Evolutionary conservation across 30 jellyfish, hydroid and myxozoan genomes (phyloP).

Genomic region (Clytia hemisphaerica): DNA sequence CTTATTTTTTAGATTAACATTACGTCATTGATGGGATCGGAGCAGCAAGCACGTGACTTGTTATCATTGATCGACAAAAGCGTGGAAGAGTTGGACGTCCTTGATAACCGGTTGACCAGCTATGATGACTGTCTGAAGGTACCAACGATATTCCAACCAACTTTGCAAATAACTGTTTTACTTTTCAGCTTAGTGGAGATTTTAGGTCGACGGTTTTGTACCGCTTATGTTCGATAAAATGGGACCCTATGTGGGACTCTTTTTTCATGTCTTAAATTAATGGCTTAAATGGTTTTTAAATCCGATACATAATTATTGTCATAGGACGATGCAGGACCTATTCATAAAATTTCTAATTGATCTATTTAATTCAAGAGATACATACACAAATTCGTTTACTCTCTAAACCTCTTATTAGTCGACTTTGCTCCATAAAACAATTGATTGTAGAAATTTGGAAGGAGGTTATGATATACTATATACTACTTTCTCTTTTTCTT

Average conservation of each 20-base stretch:
- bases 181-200: too few species aligned
- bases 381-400: too few species aligned
- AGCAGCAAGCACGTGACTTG: constrained; percentile 70
- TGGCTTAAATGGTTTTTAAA: too few species aligned
- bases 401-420: background rate
- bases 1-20: constrained; percentile 51
- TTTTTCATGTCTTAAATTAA: too few species aligned
- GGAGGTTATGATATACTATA: background rate
- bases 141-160: too few species aligned
- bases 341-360: background rate
- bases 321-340: background rate
- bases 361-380: background rate
- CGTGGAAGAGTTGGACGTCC: constrained; percentile 52
- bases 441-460: too few species aligned
- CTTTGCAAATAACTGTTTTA: too few species aligned
- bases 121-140: constrained; percentile 66
- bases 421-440: background rate
- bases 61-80: constrained; percentile 63
- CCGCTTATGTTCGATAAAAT: too few species aligned
- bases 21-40: constrained; percentile 92
- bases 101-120: constrained; percentile 53
- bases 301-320: background rate
- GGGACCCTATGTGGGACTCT: too few species aligned
- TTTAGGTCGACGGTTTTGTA: too few species aligned
- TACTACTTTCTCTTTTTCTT: background rate